Percentiles rank a stretch among this genome's conserved stretches.
phyloP scores from a whole-genome alignment of 2,888 invertebrate species.

The Papilio protenor region DNA sequence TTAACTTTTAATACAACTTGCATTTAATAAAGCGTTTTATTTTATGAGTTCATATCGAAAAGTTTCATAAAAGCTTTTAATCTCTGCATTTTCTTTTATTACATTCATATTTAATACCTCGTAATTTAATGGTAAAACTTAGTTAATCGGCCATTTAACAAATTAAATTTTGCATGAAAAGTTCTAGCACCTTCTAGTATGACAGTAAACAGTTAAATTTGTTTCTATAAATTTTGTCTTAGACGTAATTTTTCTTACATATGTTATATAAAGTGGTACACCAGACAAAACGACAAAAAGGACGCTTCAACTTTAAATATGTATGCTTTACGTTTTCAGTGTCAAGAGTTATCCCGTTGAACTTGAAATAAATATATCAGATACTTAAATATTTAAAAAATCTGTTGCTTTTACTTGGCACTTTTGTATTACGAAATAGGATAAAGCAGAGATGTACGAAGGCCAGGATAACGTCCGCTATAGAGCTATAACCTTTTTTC shows the following conservation, averaged over 20 bases:
- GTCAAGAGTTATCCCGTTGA: not conserved
- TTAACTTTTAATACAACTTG: constrained; percentile 5
- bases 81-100: not conserved
- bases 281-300: not conserved
- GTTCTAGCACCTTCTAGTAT: not conserved
- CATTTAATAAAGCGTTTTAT: not conserved
- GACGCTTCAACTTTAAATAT: not conserved
- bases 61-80: constrained; percentile 1
- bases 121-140: not conserved
- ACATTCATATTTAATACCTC: not conserved
- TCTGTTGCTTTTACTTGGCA: not conserved
- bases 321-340: not conserved
- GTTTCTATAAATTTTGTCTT: too few relatives aligned
- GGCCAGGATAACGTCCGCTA: not conserved
- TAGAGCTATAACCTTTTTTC: constrained; percentile 20
- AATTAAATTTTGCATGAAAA: not conserved
- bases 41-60: constrained; percentile 13
- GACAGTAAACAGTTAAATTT: too few relatives aligned
- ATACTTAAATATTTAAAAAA: not conserved
- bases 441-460: not conserved
- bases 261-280: too few relatives aligned
- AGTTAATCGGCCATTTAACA: too few relatives aligned
- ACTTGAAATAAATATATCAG: not conserved
- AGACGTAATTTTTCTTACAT: not conserved
- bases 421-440: constrained; percentile 1